These are phyloP conservation scores for Dynastes hyllus DNA, from an alignment of 2,888 invertebrate genomes.

Conservation along the genomic window DNA sequence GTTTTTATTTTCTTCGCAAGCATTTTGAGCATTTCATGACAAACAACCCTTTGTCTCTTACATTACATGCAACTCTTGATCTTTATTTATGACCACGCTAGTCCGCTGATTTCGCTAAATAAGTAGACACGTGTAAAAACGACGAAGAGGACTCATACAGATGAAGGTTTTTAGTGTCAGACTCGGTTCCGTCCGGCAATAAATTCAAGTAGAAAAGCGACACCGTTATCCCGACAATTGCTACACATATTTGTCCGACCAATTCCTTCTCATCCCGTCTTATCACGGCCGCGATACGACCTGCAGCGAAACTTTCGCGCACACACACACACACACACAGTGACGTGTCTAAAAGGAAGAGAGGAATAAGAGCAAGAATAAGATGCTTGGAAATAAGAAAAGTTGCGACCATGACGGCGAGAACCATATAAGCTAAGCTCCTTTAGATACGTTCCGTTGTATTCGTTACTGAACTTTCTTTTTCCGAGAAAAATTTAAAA, in stretches of 20 bases:
- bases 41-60: background rate
- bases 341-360: too few relatives aligned
- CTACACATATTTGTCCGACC: conserved; percentile 13
- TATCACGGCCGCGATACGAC: too few relatives aligned
- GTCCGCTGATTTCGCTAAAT: conserved; percentile 44
- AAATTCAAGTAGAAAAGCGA: background rate
- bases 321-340: too few relatives aligned
- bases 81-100: conserved; percentile 46
- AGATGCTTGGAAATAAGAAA: too few relatives aligned
- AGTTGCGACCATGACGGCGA: too few relatives aligned
- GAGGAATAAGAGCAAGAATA: too few relatives aligned
- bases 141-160: background rate
- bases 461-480: too few relatives aligned
- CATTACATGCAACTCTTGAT: conserved; percentile 8
- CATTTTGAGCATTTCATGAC: background rate
- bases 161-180: background rate
- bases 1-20: too few relatives aligned
- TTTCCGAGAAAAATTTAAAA: too few relatives aligned
- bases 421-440: too few relatives aligned
- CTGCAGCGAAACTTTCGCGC: too few relatives aligned
- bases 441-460: too few relatives aligned
- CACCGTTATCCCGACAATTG: conserved; percentile 1
- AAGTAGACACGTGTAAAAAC: conserved; percentile 30
- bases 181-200: background rate
- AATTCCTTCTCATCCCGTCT: background rate